Evolutionary conservation across 2,113 vertebrate genomes (phyloP), one percentile per base, ranked within the genome.

Genomic region (Motacilla tschutschensis): DNA sequence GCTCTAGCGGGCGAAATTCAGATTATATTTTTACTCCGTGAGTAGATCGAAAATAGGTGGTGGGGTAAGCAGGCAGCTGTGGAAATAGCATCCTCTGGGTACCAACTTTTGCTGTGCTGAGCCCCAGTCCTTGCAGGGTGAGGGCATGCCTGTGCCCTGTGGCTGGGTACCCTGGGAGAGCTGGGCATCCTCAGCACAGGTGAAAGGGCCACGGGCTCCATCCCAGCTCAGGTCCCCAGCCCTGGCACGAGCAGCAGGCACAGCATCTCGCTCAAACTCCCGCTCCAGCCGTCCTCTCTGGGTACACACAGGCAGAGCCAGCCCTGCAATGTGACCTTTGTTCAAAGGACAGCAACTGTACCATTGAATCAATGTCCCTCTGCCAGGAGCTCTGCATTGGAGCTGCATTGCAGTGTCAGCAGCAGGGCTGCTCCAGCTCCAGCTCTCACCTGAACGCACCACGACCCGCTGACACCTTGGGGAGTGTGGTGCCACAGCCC

Each of bases 361-460:
- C 64, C 78, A 18, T 31, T 29, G 92, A 83, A 91, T 91, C 85
- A 9, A 62, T 66, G 85, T 93, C 88, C 66, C 87, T 87, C 41
- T 93, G 88, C 83, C 16, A 64, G 85, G 54, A 93, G 87, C 85
- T 83, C 94, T 95, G 94, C 95, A 87, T 91, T 9, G 75, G 83
- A 93, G 89, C 95, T 95, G 95, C 95, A 95, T 91, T 95, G 95
- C 95, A 95, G 95, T 76, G 80, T 83, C 95, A 86, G 90, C 94
- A 85, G 25, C 8, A 11, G 90, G 83, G 44, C 75, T 4, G 43
- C 82, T 90, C 73, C 83, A 24, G 41, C 79, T 47, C 31, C 64
- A 10, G 85, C 75, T 41, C 62, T 12, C 53, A 26, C 78, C 86
- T 29, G 25, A 10, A 26, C 17, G 48, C 31, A 2, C 38, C 31